A percentile compares a stretch with the other conserved stretches of the same genome.
phyloP scores from a whole-genome alignment of 2,888 invertebrate genomes.

The Diploptera punctata region DNA sequence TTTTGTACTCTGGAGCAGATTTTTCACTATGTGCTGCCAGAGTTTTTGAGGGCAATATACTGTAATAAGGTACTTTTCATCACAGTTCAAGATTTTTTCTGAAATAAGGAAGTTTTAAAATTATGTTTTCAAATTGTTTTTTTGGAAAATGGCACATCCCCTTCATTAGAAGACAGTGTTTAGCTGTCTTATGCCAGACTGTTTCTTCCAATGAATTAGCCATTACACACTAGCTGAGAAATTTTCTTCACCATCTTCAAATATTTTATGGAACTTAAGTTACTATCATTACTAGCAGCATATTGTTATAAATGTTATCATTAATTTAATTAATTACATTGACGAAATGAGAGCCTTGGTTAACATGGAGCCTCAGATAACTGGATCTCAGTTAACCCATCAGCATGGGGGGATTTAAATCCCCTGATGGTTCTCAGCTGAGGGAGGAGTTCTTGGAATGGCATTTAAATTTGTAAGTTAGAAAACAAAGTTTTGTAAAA shows the following conservation, averaged over 20 bases:
- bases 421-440: too few relatives aligned
- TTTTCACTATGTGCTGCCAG: not conserved
- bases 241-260: not conserved
- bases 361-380: constrained; percentile 9
- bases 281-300: not conserved
- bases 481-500: too few relatives aligned
- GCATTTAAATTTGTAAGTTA: too few relatives aligned
- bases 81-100: not conserved
- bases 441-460: too few relatives aligned
- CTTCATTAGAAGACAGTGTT: not conserved
- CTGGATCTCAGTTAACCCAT: not conserved
- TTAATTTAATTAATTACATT: not conserved
- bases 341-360: constrained; percentile 3
- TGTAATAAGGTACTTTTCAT: not conserved
- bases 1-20: not conserved
- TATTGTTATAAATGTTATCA: not conserved
- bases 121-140: not conserved
- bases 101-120: not conserved
- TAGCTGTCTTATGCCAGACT: not conserved
- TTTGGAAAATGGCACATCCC: not conserved
- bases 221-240: not conserved
- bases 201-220: not conserved
- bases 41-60: not conserved
- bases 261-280: not conserved
- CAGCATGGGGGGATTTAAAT: too few relatives aligned